Evolutionary conservation across 2,113 vertebrate species (phyloP).

Genomic region (Corydoras sp.): DNA sequence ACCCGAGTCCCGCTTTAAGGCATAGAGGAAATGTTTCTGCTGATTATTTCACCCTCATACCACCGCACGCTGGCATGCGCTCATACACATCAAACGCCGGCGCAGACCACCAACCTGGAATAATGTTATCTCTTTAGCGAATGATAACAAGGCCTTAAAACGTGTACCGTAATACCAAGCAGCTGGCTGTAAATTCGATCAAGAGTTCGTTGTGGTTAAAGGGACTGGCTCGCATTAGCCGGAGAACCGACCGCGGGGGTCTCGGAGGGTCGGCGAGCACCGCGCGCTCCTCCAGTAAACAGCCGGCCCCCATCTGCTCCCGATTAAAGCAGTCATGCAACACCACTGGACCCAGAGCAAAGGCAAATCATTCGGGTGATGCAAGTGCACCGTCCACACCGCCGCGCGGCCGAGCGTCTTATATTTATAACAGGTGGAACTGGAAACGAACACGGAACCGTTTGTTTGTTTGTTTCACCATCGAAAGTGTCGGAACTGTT

Average conservation of each 20-base stretch:
- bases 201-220: slow-evolving; percentile 37
- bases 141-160: slow-evolving; percentile 40
- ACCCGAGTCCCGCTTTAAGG: slow-evolving; percentile 27
- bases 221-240: slow-evolving; percentile 32
- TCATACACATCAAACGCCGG: slow-evolving; percentile 2
- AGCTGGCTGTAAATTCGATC: slow-evolving; percentile 37
- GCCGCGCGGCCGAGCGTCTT: slow-evolving; percentile 16
- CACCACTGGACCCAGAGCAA: slow-evolving; percentile 43
- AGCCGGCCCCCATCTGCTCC: slow-evolving; percentile 49
- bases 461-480: too few relatives aligned
- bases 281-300: slow-evolving; percentile 10
- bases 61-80: slow-evolving; percentile 22
- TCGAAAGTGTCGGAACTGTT: too few relatives aligned
- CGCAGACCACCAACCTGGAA: slow-evolving; percentile 30
- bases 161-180: slow-evolving; percentile 30
- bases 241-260: slow-evolving; percentile 24
- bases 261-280: slow-evolving; percentile 15
- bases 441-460: background rate
- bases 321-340: slow-evolving; percentile 52
- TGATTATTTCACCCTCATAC: slow-evolving; percentile 32
- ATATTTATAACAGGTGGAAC: slow-evolving; percentile 40
- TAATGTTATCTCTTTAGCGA: slow-evolving; percentile 43
- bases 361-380: slow-evolving; percentile 38
- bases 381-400: slow-evolving; percentile 47
- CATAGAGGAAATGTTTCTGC: slow-evolving; percentile 34